Evolutionary conservation across 2,888 invertebrate genomes (phyloP), one percentile per base, ranked within the genome.

Genomic region (Cephonodes hylas): DNA sequence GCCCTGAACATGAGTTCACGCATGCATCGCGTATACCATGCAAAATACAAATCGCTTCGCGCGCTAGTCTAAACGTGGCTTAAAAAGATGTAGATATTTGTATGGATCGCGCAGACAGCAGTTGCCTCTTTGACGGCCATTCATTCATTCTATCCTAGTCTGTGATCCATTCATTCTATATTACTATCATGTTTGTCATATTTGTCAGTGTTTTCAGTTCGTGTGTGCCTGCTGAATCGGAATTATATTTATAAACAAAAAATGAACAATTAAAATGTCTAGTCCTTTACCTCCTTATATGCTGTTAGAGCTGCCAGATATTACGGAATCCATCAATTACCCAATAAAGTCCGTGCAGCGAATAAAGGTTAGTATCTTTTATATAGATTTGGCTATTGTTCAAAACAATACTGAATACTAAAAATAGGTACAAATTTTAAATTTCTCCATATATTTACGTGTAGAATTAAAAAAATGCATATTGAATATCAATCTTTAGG

Each of bases 301-400:
- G 68, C 81, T 94, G 61, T 91, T 93, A 68, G 93, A 94, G 73
- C 91, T 93, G 69, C 89, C 93, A 69, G 92, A 94, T 83, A 91
- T 95, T 70, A 94, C 94, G 57, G 89, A 93, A 71, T 88, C 88
- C 65, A 92, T 95, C 68, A 93, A 93, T 69, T 93, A 93, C 79
- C 95, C 95, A 1, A 88, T 95, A 71, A 92, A 93, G 82, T 93
- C 93, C 81, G 95, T 95, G 68, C 95, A 95, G 79, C 94, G 96
- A 58, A 95, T 96, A 77, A 96, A 96, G 94, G 96, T 96, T 79
- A 84, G 88, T 83, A 60, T 25, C 60, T 64, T 64, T 68, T 64
- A 63, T 60, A 48, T 68, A 63, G 66, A 66, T 63, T 83, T 86
- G 83, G 82, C 81, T 74, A 60, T 59, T 63, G 70, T 70, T 79